Percentiles rank a stretch among this genome's conserved stretches.
Evolutionary conservation across 2,113 vertebrate genomes (phyloP).

Genomic region (Regulus satrapa): DNA sequence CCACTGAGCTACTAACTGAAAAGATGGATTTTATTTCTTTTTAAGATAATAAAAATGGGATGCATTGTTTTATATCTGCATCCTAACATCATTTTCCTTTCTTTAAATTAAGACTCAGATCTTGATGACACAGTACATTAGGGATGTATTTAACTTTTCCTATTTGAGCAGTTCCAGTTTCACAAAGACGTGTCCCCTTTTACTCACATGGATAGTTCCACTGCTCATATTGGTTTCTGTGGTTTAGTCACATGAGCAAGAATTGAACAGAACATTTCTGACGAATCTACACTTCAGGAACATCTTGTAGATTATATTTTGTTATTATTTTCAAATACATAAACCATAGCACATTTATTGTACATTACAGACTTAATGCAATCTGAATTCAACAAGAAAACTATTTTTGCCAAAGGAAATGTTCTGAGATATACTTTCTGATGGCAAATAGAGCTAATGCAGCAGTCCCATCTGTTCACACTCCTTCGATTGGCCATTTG

Average conservation of each 20-base stretch:
- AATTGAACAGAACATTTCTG: not conserved
- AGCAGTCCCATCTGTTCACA: conserved; percentile 67
- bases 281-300: not conserved
- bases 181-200: not conserved
- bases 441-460: conserved; percentile 67
- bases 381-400: conserved; percentile 51
- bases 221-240: not conserved
- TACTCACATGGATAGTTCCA: not conserved
- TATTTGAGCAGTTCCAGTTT: not conserved
- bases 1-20: not conserved
- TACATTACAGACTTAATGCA: not conserved
- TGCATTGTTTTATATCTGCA: not conserved
- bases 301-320: not conserved
- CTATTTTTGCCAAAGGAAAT: conserved; percentile 43
- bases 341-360: conserved; percentile 4
- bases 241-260: not conserved
- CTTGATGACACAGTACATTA: not conserved
- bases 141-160: not conserved
- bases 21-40: conserved; percentile 6
- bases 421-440: conserved; percentile 40
- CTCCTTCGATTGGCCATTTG: conserved; percentile 60
- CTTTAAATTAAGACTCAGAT: not conserved
- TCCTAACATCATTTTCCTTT: not conserved
- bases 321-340: conserved; percentile 34
- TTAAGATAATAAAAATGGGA: not conserved